Base-by-base conservation (phyloP, 2,113 vertebrate species). In the Campylomormyrus numenius region DNA sequence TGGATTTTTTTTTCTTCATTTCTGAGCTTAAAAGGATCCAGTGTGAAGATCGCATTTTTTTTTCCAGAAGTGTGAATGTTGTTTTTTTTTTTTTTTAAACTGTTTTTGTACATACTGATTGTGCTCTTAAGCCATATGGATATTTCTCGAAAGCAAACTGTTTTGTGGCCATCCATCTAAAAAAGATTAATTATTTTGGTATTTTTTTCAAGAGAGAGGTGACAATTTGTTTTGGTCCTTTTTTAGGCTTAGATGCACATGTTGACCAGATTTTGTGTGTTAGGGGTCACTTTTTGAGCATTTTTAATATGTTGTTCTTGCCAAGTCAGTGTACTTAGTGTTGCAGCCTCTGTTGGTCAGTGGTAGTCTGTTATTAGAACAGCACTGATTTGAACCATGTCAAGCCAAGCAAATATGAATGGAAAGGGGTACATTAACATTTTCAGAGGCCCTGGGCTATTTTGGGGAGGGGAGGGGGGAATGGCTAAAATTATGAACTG, bases 261-360 rank as follows among this genome's bases (percentile, higher is more conserved):
- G 62, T 87, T 35, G 11, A 24, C 6, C 62, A 70, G 45, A 88
- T 42, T 77, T 13, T 48, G 45, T 80, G 46, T 80, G 62, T 52
- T 42, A 83, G 88, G n/a, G 19, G 39, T 89, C 46, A 50, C 9
- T 80, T 56, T 89, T 89, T 56, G 49, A 46, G 31, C 70, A 89
- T 89, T 80, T 89, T 89, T 89, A 84, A 52, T 42, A 58, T 80
- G 56, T 27, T 42, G 49, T 89, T 89, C 17, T 89, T 46, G 35
- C 58, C 58, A 88, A 88, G 42, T 49, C 24, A 21, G 74, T 89
- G 88, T 56, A 53, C 49, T 53, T 80, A 52, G 17, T 83, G 70
- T 46, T 31, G 31, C 27, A 89, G 27, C 48, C 66, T 49, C 46
- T 5, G 45, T 89, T 45, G 27, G 46, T 77, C 48, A 77, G 11